Base-by-base conservation (phyloP, 2,113 vertebrate genomes). In the Meleagris gallopavo region DNA sequence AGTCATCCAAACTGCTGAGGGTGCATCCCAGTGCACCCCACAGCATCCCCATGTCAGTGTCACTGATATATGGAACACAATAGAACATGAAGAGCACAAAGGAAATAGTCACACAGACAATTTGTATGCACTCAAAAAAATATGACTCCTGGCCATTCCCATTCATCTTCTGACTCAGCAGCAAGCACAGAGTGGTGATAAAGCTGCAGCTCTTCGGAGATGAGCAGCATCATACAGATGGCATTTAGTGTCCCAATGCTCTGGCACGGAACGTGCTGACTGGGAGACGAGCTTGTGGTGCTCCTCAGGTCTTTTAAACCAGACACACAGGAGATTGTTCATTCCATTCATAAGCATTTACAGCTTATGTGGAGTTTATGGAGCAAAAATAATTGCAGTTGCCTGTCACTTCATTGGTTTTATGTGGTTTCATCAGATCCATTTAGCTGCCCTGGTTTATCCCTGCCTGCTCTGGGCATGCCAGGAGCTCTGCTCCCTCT, bases 301-400 rank as follows among this genome's bases (percentile, higher is more conserved):
- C 29, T 60, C n/a, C 22, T 54, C 60, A 52, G 32, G 32, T 38
- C 66, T 58, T 69, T 88, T 38, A 64, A 36, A 52, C 41, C 78
- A 69, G 78, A 38, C 82, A 76, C 27, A 20, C 5, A 46, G 48
- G 69, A 88, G 22, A 46, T 43, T 48, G 30, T 69, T 81, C 54
- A 10, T 90, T 72, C 60, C 36, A 45, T 81, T 45, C 61, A 43
- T 41, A 82, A 82, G 75, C 16, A 41, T 87, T 54, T n/a, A 20
- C 77, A 64, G 48, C 55, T 84, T 77, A 65, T 69, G 24, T 41
- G n/a, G 73, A 75, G 67, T 90, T 94, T 87, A 94, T 88, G 87
- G 57, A 86, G 61, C 66, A 88, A 91, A 78, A 86, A 13, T 50
- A 77, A 78, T 48, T 86, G 66, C 80, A 29, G 88, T 64, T 29